Evolutionary conservation across 2,797 vertebrate species (phyloP), one percentile per base, ranked within the genome.

Genomic region (Heterohyrax brucei): DNA sequence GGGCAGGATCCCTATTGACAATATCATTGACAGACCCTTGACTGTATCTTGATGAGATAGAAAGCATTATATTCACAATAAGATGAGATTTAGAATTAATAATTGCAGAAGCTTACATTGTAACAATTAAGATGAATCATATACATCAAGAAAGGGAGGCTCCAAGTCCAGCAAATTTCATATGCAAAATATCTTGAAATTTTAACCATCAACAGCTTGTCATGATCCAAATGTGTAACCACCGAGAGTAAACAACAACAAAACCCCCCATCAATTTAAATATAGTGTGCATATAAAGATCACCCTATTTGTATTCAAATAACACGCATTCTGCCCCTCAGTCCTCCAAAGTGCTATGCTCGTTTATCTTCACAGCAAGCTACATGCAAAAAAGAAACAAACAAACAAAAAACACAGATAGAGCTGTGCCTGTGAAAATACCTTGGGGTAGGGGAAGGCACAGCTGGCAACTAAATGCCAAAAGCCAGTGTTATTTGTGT

Each of bases 71-170:
- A 64, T 79, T 79, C 14, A 82, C 26, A 89, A 26, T 94, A 81
- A 78, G 66, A 73, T 87, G 22, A 78, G 13, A 89, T 56, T 78
- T 73, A 91, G 33, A 28, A 61, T 66, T 59, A 92, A 76, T 96
- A 79, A 77, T 72, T 93, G 7, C 53, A 72, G 39, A 59, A 73
- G 21, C 70, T 92, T 91, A 56, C n/a, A 76, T 80, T 79, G 94
- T 59, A 79, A 72, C 80, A 82, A 91, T 83, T 72, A 83, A 95
- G 95, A 83, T 95, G 64, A 89, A 72, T 94, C 89, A 92, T n/a
- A 48, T 46, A 64, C 48, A 64, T 94, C 75, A 96, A 92, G 56
- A 85, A 92, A 2, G 12, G 56, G 50, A 48, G 48, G 95, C 66
- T 61, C 1, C 33, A 96, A 89, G 22, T 64, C 81, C 90, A 76